phyloP scores from a whole-genome alignment of 2,113 vertebrate species.

The Antidorcas marsupialis region DNA sequence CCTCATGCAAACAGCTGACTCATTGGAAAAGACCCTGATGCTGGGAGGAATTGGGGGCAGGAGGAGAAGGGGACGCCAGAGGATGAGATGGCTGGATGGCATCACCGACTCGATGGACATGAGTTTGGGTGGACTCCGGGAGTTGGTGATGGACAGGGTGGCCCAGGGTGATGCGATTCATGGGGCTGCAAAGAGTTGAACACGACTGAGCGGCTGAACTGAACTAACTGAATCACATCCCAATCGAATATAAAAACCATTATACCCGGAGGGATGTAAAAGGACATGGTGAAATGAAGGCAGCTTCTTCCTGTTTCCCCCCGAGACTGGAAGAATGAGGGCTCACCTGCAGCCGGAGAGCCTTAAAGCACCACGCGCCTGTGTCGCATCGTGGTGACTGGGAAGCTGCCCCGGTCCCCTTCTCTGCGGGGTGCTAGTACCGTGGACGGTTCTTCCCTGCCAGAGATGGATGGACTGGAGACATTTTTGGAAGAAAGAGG shows the following conservation, averaged over 20 bases:
- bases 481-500: neutral
- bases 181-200: too few relatives aligned
- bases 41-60: too few relatives aligned
- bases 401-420: neutral
- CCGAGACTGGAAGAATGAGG: neutral
- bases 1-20: too few relatives aligned
- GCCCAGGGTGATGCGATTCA: too few relatives aligned
- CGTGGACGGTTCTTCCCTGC: neutral
- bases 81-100: too few relatives aligned
- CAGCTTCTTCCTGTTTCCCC: neutral
- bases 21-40: too few relatives aligned
- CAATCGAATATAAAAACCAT: neutral
- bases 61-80: too few relatives aligned
- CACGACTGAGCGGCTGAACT: too few relatives aligned
- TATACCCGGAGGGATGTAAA: neutral
- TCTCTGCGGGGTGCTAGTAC: neutral
- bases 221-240: neutral
- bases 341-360: neutral
- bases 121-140: too few relatives aligned
- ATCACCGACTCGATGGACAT: rapidly evolving
- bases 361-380: rapidly evolving
- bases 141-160: too few relatives aligned
- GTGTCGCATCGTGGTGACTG: neutral
- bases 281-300: neutral
- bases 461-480: neutral